A percentile compares a stretch with the other conserved stretches of the same genome.
Conservation (phyloP, 2,888 invertebrate species). For the Eubasilissa splendida region DNA sequence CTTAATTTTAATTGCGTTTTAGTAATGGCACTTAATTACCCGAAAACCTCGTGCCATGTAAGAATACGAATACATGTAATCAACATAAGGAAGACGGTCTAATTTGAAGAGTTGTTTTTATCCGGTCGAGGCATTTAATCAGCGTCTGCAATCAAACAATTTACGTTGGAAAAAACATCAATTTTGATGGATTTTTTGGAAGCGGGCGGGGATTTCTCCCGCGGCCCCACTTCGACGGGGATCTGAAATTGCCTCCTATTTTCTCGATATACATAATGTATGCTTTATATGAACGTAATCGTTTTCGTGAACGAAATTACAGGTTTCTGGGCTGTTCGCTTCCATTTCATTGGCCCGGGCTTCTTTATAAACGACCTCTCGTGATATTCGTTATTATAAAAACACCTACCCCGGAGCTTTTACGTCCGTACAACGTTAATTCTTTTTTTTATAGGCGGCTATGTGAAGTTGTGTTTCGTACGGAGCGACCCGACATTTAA, state of each 20-base stretch:
- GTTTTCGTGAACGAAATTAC: slow-evolving; percentile 58
- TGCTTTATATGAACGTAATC: slow-evolving; percentile 54
- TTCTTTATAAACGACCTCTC: slow-evolving; percentile 58
- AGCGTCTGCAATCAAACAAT: slow-evolving; percentile 48
- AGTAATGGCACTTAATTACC: background rate
- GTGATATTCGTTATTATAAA: slow-evolving; percentile 57
- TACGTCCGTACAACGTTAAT: slow-evolving; percentile 44
- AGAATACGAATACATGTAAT: background rate
- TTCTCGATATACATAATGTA: slow-evolving; percentile 51
- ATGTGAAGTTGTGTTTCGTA: slow-evolving; percentile 1
- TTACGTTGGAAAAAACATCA: slow-evolving; percentile 50
- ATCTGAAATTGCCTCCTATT: slow-evolving; percentile 49
- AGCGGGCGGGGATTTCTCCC: slow-evolving; percentile 22
- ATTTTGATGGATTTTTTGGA: slow-evolving; percentile 54
- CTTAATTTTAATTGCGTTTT: background rate
- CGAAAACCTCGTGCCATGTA: slow-evolving; percentile 4
- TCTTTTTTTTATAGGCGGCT: slow-evolving; percentile 40
- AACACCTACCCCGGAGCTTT: slow-evolving; percentile 54
- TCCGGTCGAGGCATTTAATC: slow-evolving; percentile 36
- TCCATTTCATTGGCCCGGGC: slow-evolving; percentile 58
- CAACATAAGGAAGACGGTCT: slow-evolving; percentile 37
- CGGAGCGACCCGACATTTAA: slow-evolving; percentile 6
- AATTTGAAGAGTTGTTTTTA: slow-evolving; percentile 37
- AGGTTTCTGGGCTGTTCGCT: slow-evolving; percentile 55
- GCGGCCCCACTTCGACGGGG: slow-evolving; percentile 7